A percentile compares a stretch with the other conserved stretches of the same genome.
phyloP scores from a whole-genome alignment of 1,140 invertebrate species.

The Notospermus geniculatus region DNA sequence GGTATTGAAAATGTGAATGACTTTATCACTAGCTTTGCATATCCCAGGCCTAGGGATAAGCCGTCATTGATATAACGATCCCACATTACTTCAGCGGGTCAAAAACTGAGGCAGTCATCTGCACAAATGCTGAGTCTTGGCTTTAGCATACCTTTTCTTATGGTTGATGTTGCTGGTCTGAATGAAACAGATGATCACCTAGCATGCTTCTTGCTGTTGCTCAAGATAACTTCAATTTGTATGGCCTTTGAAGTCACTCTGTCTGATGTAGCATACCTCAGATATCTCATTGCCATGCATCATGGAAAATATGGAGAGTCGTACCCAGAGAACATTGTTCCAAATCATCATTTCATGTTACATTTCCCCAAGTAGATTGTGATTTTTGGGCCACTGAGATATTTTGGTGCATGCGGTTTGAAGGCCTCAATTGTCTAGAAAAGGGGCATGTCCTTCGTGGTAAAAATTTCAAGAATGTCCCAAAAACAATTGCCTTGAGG shows the following conservation, averaged over 20 bases:
- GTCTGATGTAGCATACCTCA: background rate
- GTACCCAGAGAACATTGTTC: constrained; percentile 6
- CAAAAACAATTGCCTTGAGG: no score
- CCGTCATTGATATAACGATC: no score
- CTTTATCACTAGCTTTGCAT: no score
- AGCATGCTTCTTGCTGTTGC: background rate
- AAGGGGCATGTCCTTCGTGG: no score
- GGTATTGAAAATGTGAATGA: no score
- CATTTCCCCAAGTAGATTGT: background rate
- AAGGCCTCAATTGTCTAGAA: background rate
- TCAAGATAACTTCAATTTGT: background rate
- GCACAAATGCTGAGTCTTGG: constrained; percentile 5
- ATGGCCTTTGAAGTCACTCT: background rate
- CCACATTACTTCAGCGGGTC: background rate
- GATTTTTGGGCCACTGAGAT: constrained; percentile 3
- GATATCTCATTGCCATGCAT: background rate
- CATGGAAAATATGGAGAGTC: background rate
- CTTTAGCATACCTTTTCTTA: constrained; percentile 1
- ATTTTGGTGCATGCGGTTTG: constrained; percentile 7
- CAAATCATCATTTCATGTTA: background rate
- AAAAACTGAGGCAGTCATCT: background rate
- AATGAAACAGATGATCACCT: background rate
- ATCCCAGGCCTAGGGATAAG: no score
- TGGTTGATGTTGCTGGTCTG: background rate
- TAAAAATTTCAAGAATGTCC: no score